A percentile compares a stretch with the other conserved stretches of the same genome.
Evolutionary conservation across 1,140 invertebrate species (phyloP).

Genomic region (Copidosoma floridanum): DNA sequence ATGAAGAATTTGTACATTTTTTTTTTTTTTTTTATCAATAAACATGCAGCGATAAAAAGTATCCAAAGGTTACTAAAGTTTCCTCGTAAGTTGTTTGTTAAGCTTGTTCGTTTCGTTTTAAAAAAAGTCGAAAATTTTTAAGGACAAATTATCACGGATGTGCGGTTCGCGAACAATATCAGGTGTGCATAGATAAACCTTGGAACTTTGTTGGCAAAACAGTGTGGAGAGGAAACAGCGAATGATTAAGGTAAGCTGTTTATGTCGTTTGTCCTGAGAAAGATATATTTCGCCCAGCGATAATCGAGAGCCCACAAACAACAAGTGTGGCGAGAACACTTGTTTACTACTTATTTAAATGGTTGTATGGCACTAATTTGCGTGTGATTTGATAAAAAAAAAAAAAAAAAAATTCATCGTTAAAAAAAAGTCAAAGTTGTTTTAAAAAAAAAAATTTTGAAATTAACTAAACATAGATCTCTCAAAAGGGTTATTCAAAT

Average conservation of each 20-base stretch:
- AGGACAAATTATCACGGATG: neutral
- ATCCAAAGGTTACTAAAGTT: neutral
- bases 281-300: slow-evolving; percentile 21
- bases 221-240: too few species aligned
- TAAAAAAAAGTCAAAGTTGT: too few species aligned
- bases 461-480: too few species aligned
- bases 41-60: too few species aligned
- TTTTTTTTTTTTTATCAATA: too few species aligned
- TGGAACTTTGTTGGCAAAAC: too few species aligned
- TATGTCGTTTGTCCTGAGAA: slow-evolving; percentile 20
- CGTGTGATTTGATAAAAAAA: slow-evolving; percentile 6
- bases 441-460: too few species aligned
- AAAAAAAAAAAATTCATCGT: too few species aligned
- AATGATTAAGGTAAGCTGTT: slow-evolving; percentile 11
- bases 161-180: slow-evolving; percentile 1
- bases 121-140: too few species aligned
- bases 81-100: neutral
- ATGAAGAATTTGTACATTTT: too few species aligned
- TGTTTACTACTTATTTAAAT: slow-evolving; percentile 20
- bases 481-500: too few species aligned
- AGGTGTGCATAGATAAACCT: neutral
- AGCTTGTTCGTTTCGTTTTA: neutral
- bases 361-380: slow-evolving; percentile 12
- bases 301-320: slow-evolving; percentile 20
- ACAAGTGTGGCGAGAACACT: slow-evolving; percentile 14